Conservation (phyloP, 2,888 invertebrate species). For the Drosophila nr. medialis region DNA sequence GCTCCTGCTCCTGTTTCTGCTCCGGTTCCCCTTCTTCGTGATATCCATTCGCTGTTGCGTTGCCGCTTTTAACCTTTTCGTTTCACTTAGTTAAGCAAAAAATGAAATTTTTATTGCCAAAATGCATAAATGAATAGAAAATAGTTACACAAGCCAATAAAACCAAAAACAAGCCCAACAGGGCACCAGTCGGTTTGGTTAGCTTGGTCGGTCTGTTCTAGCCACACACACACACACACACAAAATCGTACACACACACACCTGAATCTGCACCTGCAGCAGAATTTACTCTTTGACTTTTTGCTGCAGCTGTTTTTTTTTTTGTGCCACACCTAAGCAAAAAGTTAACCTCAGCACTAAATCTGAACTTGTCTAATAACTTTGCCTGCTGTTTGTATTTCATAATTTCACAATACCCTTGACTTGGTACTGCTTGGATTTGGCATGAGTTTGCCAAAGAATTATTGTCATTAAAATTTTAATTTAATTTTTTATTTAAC, state of each 20-base stretch:
- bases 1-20: not conserved
- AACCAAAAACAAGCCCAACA: conserved; percentile 21
- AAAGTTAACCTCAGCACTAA: conserved; percentile 59
- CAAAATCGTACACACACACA: conserved; percentile 4
- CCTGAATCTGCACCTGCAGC: conserved; percentile 36
- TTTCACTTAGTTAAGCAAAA: conserved; percentile 80
- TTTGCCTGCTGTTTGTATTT: conserved; percentile 45
- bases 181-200: not conserved
- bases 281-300: conserved; percentile 46
- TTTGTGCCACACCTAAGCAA: conserved; percentile 48
- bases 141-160: conserved; percentile 65
- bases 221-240: conserved; percentile 10
- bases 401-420: conserved; percentile 27
- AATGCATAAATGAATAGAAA: conserved; percentile 81
- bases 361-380: conserved; percentile 53
- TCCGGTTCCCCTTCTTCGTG: conserved; percentile 10
- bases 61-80: conserved; percentile 74
- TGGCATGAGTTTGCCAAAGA: not conserved
- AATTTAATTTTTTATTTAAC: not conserved
- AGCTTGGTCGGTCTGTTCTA: not conserved
- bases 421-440: not conserved
- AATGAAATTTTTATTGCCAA: conserved; percentile 78
- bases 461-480: not conserved
- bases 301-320: conserved; percentile 34
- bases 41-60: conserved; percentile 50